Evolutionary conservation across 2,113 vertebrate genomes (phyloP), one percentile per base, ranked within the genome.

Genomic region (Tachycineta bicolor): DNA sequence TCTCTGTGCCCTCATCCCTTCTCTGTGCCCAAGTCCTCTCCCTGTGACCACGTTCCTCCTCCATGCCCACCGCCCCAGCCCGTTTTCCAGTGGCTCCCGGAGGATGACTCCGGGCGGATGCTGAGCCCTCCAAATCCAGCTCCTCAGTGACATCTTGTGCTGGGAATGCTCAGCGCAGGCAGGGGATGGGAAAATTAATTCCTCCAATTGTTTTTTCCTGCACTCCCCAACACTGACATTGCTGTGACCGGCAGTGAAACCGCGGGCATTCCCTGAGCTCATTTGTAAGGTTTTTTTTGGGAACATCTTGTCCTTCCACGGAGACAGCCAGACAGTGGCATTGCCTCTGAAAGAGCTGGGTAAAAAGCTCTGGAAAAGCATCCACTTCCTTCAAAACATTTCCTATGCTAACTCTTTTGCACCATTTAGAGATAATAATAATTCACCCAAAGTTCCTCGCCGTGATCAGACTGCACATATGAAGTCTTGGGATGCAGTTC

Each of bases 391-490:
- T 68, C 33, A 11, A 63, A 59, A 41, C 37, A 37, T 56, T 88
- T 23, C 34, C 41, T 44, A 65, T 1, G 1, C 18, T 53, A 82
- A 87, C 44, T 17, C 69, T 87, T 87, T 14, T 3, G 1, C 68
- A 25, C 6, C 29, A 14, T 46, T 83, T 37, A 56, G 19, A 56
- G 58, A 2, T 3, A 76, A 56, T 46, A 87, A 37, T 21, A 49
- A 73, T 43, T 64, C 41, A 62, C 50, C 12, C 6, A 3, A 41
- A 58, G n/a, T 34, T 49, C 34, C 9, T 62, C 2, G 3, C 44
- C 0, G 0, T 2, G 4, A 69, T 0, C 4, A 65, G 73, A 37
- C 10, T 64, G 33, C 1, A 3, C 55, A 16, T 0, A 3, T 2
- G 12, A 44, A 43, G 28, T 26, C 43, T 70, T 23, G 33, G 55